Percentiles rank a stretch among this genome's conserved stretches.
These are phyloP conservation scores for Hippolais icterina DNA, from an alignment of 2,113 vertebrate species.

Conservation along the genomic window DNA sequence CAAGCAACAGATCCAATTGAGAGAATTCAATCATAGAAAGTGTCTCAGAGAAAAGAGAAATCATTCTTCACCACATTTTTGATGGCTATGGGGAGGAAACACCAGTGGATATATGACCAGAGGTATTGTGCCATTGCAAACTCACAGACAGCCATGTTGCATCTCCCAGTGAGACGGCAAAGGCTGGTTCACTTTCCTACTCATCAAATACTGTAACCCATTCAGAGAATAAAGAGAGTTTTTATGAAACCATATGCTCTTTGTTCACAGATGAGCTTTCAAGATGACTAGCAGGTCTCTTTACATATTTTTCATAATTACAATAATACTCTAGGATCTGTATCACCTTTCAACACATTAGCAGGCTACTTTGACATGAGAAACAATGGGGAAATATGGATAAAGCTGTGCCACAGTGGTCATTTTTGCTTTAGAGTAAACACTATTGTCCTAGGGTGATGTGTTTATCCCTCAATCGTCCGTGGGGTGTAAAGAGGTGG, in stretches of 20 bases:
- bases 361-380: neutral
- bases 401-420: neutral
- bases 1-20: neutral
- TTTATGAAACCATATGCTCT: neutral
- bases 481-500: too few relatives aligned
- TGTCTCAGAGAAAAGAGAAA: neutral
- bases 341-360: neutral
- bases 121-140: neutral
- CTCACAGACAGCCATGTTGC: neutral
- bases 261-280: neutral
- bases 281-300: neutral
- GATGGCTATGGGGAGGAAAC: neutral
- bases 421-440: neutral
- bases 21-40: neutral
- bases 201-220: neutral
- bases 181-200: neutral
- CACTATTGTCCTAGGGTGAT: too few relatives aligned
- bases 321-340: neutral
- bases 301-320: neutral
- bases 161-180: neutral
- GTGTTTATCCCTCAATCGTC: too few relatives aligned
- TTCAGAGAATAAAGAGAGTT: neutral
- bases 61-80: neutral
- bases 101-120: rapidly evolving
- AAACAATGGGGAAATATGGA: neutral